A percentile compares a stretch with the other conserved stretches of the same genome.
These are phyloP conservation scores for Talpa occidentalis DNA, from an alignment of 2,113 vertebrate species.

Conservation along the genomic window DNA sequence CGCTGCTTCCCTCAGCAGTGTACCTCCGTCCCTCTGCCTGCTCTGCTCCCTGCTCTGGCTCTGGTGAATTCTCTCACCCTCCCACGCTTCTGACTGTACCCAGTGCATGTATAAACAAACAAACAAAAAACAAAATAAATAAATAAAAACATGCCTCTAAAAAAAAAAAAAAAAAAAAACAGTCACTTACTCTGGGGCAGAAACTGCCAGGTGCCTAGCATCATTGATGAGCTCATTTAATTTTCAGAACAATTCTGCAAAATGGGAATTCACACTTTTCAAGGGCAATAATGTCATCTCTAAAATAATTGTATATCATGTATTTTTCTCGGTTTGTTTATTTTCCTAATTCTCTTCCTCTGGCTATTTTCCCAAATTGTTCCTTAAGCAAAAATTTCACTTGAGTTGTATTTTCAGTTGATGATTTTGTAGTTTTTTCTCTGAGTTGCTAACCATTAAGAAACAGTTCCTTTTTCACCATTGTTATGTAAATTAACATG, in stretches of 20 bases:
- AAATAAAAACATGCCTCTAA: too few relatives aligned
- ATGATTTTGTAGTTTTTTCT: slow-evolving; percentile 38
- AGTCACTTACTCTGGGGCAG: not conserved
- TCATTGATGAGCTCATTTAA: not conserved
- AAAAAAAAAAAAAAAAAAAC: too few relatives aligned
- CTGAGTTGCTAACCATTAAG: slow-evolving; percentile 4
- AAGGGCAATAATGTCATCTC: not conserved
- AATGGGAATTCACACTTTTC: not conserved
- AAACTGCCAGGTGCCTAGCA: not conserved
- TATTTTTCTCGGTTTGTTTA: not conserved
- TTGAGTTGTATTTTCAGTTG: not conserved
- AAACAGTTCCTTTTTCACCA: not conserved
- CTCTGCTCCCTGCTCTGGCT: too few relatives aligned
- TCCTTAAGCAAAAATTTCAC: not conserved
- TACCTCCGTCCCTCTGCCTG: too few relatives aligned
- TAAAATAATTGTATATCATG: not conserved
- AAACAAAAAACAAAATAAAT: too few relatives aligned
- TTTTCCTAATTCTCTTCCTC: not conserved
- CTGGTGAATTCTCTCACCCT: too few relatives aligned
- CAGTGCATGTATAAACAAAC: too few relatives aligned
- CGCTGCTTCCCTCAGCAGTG: too few relatives aligned
- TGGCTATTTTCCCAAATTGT: slow-evolving; percentile 17
- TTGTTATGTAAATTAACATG: not conserved
- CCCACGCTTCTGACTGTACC: too few relatives aligned
- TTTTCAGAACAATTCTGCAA: not conserved